Conservation (phyloP, 23 tunicate species). For the Styela clava region DNA sequence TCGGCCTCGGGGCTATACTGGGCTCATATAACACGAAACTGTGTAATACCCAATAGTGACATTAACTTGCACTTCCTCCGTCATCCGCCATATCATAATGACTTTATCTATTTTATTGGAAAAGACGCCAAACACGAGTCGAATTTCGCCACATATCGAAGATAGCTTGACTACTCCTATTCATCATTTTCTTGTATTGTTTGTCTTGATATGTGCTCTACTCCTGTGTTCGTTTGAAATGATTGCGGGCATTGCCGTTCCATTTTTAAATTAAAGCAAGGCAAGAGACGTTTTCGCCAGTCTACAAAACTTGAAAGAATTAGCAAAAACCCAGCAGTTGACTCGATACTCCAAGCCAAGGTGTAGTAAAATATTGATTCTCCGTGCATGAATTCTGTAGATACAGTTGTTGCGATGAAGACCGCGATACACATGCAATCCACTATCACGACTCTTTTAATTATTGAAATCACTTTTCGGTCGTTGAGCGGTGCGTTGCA, state of each 20-base stretch:
- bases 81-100: too few relatives aligned
- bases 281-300: conserved; percentile 47
- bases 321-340: conserved; percentile 39
- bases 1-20: too few relatives aligned
- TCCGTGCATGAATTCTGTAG: conserved; percentile 11
- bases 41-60: too few relatives aligned
- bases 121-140: too few relatives aligned
- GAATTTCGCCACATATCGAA: too few relatives aligned
- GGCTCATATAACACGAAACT: too few relatives aligned
- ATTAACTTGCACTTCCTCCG: too few relatives aligned
- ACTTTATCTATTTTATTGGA: too few relatives aligned
- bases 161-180: too few relatives aligned
- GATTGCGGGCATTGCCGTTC: not conserved
- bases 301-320: conserved; percentile 56
- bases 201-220: not conserved
- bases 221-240: not conserved
- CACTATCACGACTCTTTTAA: conserved; percentile 39
- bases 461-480: conserved; percentile 16
- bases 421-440: conserved; percentile 49
- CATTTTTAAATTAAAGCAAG: conserved; percentile 2
- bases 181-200: too few relatives aligned
- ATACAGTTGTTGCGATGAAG: conserved; percentile 36
- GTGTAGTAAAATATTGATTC: conserved; percentile 35
- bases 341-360: conserved; percentile 43
- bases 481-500: not conserved